phyloP scores from a whole-genome alignment of 2,113 vertebrate genomes.

The Dolichotis patagonum region DNA sequence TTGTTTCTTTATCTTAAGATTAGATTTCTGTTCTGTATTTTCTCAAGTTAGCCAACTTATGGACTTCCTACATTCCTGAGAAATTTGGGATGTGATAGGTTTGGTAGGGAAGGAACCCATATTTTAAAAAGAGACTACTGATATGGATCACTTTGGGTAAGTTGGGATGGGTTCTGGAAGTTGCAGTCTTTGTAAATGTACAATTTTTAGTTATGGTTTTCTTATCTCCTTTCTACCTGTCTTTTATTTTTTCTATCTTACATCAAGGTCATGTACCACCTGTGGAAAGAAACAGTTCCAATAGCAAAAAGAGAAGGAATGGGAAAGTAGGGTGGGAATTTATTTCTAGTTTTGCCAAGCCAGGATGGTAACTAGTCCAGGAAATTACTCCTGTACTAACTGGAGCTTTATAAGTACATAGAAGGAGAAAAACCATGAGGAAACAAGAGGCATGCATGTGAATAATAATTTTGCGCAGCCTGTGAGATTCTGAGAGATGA shows the following conservation, averaged over 20 bases:
- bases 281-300: neutral
- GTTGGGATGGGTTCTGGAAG: neutral
- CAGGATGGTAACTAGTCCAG: neutral
- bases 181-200: neutral
- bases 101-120: neutral
- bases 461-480: neutral
- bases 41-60: neutral
- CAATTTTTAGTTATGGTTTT: neutral
- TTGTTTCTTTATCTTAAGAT: neutral
- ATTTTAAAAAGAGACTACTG: neutral
- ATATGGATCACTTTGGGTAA: neutral
- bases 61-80: neutral
- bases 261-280: neutral
- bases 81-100: neutral
- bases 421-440: neutral
- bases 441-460: neutral
- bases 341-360: neutral
- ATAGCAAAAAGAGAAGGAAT: neutral
- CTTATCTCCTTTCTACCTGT: neutral
- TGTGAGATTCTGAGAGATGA: neutral
- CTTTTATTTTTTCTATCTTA: neutral
- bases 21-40: neutral
- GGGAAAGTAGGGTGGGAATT: neutral
- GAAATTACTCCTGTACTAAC: neutral
- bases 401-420: neutral